Base-by-base conservation (phyloP, 2,888 invertebrate species). In the Melipona bicolor region DNA sequence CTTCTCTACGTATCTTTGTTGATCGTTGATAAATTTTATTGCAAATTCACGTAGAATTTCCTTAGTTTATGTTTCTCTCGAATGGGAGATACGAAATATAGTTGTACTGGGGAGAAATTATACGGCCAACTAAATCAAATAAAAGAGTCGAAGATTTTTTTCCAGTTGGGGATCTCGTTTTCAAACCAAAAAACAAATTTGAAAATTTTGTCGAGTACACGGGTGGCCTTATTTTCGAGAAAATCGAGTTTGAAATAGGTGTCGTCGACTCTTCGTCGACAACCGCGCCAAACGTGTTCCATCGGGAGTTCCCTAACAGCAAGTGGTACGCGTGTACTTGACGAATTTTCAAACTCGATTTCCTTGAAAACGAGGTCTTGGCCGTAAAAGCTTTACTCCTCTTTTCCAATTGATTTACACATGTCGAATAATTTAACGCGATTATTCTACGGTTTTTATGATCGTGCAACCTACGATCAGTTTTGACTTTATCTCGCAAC, bases 241-340 rank as follows among this genome's bases (percentile, higher is more conserved):
- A 56, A 56, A 56, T n/a, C 56, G 56, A 56, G 56, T 56, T 56
- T 56, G n/a, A 15, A n/a, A 56, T 56, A 56, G 56, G 56, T 56
- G 56, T 56, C 56, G n/a, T 56, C 56, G 56, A 56, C 56, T 56
- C n/a, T n/a, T 56, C 56, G n/a, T 56, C 56, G 56, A 56, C n/a
- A 56, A 56, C 56, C 56, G 13, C 56, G 56, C n/a, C n/a, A 5
- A 56, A 56, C 56, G 56, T n/a, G 56, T 56, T 13, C 56, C 56
- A 56, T 15, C 15, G 56, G n/a, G 56, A 56, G n/a, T 56, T 56
- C 56, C 15, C 15, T n/a, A 56, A 13, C 56, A 15, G 15, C 9
- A 61, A 61, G 27, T n/a, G n/a, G n/a, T 61, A 17, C 61, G 17
- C 17, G 61, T 27, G 61, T 27, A 61, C 27, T 27, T 17, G 27